phyloP scores from a whole-genome alignment of 2,113 vertebrate species.

The Chloebia gouldiae region DNA sequence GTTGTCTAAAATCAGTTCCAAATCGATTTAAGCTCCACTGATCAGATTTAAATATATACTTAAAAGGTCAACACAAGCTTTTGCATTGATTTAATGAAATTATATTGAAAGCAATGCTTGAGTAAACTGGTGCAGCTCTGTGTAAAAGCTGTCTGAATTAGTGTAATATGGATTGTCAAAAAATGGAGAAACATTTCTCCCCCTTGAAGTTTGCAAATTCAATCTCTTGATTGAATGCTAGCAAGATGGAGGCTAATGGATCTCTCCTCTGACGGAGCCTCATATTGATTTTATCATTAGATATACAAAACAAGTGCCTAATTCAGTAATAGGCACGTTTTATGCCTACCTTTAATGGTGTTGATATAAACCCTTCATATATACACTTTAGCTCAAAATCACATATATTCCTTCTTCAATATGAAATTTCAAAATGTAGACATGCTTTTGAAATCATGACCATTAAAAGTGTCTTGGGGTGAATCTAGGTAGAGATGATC shows the following conservation, averaged over 20 bases:
- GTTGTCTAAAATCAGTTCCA: constrained; percentile 39
- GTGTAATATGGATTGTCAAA: constrained; percentile 30
- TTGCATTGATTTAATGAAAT: constrained; percentile 45
- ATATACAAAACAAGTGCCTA: constrained; percentile 18
- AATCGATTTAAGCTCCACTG: constrained; percentile 42
- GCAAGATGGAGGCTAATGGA: background rate
- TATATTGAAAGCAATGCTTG: background rate
- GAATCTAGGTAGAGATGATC: background rate
- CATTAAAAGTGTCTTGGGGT: background rate
- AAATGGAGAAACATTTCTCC: constrained; percentile 13
- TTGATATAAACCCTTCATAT: background rate
- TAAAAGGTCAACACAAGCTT: constrained; percentile 54
- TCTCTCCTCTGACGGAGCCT: background rate
- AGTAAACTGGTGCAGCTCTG: background rate
- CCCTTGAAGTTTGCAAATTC: constrained; percentile 2
- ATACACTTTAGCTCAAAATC: background rate
- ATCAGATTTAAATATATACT: constrained; percentile 48
- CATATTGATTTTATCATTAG: constrained; percentile 34
- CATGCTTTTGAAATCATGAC: background rate
- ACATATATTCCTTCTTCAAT: background rate
- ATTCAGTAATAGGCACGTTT: background rate
- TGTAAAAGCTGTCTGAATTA: constrained; percentile 18
- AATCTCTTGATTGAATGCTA: constrained; percentile 11
- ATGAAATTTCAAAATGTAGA: background rate
- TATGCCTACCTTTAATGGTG: background rate